Evolutionary conservation across 2,888 invertebrate species (phyloP).

Genomic region (Apodemia hepburni): DNA sequence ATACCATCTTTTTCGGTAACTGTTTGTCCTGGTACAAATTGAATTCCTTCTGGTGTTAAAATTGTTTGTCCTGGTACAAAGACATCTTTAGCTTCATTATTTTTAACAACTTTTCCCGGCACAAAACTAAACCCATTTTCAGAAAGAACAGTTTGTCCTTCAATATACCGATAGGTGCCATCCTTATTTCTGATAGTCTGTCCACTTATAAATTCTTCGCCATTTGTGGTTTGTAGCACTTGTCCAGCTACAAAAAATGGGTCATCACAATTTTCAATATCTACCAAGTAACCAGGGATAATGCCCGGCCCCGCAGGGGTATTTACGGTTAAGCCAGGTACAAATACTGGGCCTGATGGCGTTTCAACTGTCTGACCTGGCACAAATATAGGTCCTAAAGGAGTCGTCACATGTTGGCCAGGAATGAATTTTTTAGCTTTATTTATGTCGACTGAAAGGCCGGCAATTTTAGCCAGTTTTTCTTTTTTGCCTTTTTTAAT

Average conservation of each 20-base stretch:
- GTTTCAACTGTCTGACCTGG: slow-evolving; percentile 88
- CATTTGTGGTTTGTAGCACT: slow-evolving; percentile 79
- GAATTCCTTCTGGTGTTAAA: slow-evolving; percentile 78
- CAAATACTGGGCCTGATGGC: slow-evolving; percentile 83
- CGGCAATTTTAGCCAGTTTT: slow-evolving; percentile 82
- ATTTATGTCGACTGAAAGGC: slow-evolving; percentile 82
- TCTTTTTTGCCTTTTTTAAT: slow-evolving; percentile 80
- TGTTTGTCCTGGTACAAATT: slow-evolving; percentile 84
- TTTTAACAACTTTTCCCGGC: slow-evolving; percentile 75
- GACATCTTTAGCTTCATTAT: slow-evolving; percentile 64
- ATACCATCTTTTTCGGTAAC: slow-evolving; percentile 67
- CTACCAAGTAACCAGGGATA: slow-evolving; percentile 86
- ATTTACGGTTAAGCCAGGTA: slow-evolving; percentile 86
- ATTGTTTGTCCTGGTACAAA: slow-evolving; percentile 83
- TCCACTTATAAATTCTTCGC: slow-evolving; percentile 82
- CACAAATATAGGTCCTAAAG: slow-evolving; percentile 85
- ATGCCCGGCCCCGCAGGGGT: slow-evolving; percentile 84
- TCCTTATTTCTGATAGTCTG: slow-evolving; percentile 81
- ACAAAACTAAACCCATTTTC: slow-evolving; percentile 82
- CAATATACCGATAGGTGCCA: slow-evolving; percentile 76
- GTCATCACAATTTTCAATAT: slow-evolving; percentile 75
- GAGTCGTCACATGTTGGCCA: slow-evolving; percentile 86
- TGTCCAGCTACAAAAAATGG: slow-evolving; percentile 86
- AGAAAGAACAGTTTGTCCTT: slow-evolving; percentile 82
- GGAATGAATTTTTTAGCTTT: slow-evolving; percentile 85